phyloP scores from a whole-genome alignment of 2,113 vertebrate genomes.

The Hemibagrus wyckioides region DNA sequence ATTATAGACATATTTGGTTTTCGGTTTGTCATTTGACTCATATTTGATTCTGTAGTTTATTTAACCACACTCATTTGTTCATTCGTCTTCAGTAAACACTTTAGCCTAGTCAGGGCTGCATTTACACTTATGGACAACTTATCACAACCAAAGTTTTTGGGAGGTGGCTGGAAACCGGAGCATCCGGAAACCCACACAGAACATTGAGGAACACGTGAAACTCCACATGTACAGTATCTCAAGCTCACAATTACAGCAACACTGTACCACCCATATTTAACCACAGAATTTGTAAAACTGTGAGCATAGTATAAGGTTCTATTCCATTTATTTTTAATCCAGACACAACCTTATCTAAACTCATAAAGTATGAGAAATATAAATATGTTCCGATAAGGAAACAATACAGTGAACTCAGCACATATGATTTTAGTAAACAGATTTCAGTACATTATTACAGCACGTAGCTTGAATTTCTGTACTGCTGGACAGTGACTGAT shows the following conservation, averaged over 20 bases:
- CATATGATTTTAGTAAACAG: background rate
- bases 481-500: background rate
- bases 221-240: background rate
- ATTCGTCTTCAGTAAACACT: background rate
- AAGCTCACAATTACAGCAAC: background rate
- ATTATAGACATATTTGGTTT: background rate
- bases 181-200: background rate
- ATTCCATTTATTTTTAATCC: background rate
- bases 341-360: background rate
- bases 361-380: background rate
- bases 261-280: background rate
- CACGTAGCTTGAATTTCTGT: background rate
- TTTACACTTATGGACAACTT: background rate
- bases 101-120: background rate
- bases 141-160: background rate
- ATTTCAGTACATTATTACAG: background rate
- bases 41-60: background rate
- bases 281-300: background rate
- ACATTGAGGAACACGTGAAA: background rate
- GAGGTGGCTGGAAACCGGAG: background rate
- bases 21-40: too few relatives aligned
- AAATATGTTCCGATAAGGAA: background rate
- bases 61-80: background rate
- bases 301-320: background rate
- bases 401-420: background rate